These are phyloP conservation scores for Caenorhabditis auriculariae DNA, from an alignment of 2,888 invertebrate genomes.

Conservation along the genomic window DNA sequence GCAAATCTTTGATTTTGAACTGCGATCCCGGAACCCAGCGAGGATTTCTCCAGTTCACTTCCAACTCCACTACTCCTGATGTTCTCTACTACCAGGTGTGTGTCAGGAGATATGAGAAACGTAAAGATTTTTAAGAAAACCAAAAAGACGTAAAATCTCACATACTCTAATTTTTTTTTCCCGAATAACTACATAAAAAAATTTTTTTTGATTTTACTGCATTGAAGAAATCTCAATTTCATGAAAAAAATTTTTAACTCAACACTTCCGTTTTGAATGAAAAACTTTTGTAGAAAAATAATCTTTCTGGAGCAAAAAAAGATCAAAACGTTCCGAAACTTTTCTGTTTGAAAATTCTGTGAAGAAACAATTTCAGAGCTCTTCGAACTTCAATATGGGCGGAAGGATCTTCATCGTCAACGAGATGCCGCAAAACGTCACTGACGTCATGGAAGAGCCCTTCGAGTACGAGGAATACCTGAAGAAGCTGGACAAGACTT, in stretches of 20 bases:
- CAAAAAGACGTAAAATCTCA: background rate
- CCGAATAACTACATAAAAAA: background rate
- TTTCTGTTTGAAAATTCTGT: no score
- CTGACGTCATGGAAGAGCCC: constrained; percentile 49
- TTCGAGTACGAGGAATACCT: constrained; percentile 49
- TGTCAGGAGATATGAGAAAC: no score
- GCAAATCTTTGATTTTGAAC: constrained; percentile 73
- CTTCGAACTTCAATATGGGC: constrained; percentile 90
- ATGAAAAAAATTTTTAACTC: no score
- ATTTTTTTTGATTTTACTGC: no score
- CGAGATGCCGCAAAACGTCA: constrained; percentile 64
- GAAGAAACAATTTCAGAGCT: constrained; percentile 73
- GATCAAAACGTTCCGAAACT: no score
- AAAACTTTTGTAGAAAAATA: no score
- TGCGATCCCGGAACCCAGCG: constrained; percentile 70
- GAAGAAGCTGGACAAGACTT: constrained; percentile 23
- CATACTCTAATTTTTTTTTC: background rate
- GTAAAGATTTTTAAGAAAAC: no score
- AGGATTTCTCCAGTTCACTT: no score
- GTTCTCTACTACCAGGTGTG: constrained; percentile 73
- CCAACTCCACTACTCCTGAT: constrained; percentile 83
- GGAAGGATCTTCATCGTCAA: constrained; percentile 90
- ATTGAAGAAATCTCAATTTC: no score
- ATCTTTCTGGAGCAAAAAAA: no score
- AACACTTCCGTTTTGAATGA: no score